phyloP scores from a whole-genome alignment of 2,797 vertebrate species.

The Artibeus jamaicensis region DNA sequence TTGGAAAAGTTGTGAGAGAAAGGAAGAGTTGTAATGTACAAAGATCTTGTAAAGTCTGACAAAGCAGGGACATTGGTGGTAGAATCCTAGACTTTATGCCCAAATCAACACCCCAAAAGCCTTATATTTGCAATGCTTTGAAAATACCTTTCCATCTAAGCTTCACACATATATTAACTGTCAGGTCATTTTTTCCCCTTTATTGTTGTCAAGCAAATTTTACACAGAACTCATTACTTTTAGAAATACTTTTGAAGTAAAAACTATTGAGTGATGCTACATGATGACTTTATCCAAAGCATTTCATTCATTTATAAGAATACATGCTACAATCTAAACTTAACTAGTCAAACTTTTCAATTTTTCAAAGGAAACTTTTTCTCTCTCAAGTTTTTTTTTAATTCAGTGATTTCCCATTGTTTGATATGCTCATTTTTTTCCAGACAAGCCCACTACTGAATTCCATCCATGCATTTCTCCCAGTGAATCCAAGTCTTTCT shows the following conservation, averaged over 20 bases:
- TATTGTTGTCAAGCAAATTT: constrained; percentile 26
- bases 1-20: background rate
- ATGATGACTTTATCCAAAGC: background rate
- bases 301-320: constrained; percentile 32
- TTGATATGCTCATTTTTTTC: background rate
- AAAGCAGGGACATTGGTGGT: background rate
- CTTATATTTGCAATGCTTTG: background rate
- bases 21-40: background rate
- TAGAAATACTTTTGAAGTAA: constrained; percentile 32
- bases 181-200: background rate
- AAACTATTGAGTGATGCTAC: background rate
- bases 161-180: background rate
- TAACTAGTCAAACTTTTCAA: constrained; percentile 24
- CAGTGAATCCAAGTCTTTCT: background rate
- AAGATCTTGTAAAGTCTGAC: background rate
- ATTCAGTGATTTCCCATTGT: background rate
- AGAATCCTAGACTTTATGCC: background rate
- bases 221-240: constrained; percentile 1
- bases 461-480: background rate
- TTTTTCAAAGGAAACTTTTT: background rate
- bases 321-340: constrained; percentile 10
- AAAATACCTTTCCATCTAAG: background rate
- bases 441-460: background rate
- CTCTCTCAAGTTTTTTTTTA: background rate
- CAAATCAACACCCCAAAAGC: background rate